phyloP scores from a whole-genome alignment of 2,888 invertebrate genomes.

The Aspidiotus rigidus region DNA sequence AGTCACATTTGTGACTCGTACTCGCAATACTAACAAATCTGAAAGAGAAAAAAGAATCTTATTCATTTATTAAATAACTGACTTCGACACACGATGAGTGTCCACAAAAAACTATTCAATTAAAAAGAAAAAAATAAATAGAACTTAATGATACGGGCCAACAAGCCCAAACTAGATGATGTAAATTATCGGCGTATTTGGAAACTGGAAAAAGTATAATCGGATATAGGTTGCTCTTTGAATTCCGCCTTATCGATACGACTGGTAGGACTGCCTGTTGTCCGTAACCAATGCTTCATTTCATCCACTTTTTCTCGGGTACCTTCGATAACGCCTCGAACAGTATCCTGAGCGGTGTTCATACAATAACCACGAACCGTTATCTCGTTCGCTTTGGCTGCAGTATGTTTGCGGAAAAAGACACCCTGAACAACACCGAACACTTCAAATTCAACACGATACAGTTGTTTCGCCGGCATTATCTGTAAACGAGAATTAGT shows the following conservation, averaged over 20 bases:
- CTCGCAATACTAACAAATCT: too few species aligned
- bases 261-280: conserved; percentile 43
- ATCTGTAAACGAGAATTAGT: neutral
- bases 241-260: conserved; percentile 42
- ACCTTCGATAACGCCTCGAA: conserved; percentile 52
- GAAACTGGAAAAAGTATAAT: conserved; percentile 10
- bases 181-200: conserved; percentile 10
- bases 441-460: conserved; percentile 35
- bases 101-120: too few species aligned
- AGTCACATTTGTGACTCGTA: too few species aligned
- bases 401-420: conserved; percentile 52
- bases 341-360: conserved; percentile 59
- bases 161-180: too few species aligned
- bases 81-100: too few species aligned
- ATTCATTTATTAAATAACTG: too few species aligned
- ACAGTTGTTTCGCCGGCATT: conserved; percentile 13
- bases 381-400: conserved; percentile 54
- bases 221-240: conserved; percentile 37
- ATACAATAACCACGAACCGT: conserved; percentile 63
- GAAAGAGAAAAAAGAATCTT: too few species aligned
- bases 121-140: too few species aligned
- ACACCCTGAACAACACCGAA: conserved; percentile 36
- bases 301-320: conserved; percentile 38
- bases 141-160: too few species aligned
- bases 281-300: conserved; percentile 43